Evolutionary conservation across 2,113 vertebrate genomes (phyloP), one percentile per base, ranked within the genome.

Genomic region (Sigmodon hispidus): DNA sequence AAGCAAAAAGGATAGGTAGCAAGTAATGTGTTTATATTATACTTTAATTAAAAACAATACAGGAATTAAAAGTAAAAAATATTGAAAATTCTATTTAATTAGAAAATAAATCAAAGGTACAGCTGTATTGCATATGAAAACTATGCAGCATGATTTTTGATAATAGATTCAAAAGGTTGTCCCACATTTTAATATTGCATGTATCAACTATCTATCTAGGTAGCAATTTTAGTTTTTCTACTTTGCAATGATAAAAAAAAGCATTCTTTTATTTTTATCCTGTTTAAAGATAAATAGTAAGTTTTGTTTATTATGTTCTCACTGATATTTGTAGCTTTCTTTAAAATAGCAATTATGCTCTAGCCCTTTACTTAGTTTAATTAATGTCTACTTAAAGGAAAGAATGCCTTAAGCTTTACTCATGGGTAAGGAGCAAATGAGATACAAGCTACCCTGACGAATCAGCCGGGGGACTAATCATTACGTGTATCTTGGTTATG

Each of bases 341-440:
- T 89, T 11, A 11, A 89, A 96, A 95, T 57, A 95, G 26, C 92
- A 98, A 97, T 96, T 98, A 96, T 90, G 93, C 87, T 97, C 65
- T 92, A 96, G 92, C 97, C 80, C 85, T 93, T 72, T 94, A 80
- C 63, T 97, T 97, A 96, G 79, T 29, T 97, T 98, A 98, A 98
- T 98, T 98, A 98, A 98, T 97, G 94, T 94, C 92, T 97, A 96
- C 92, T 97, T 97, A 96, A 96, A 97, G 86, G 73, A 97, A 97
- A 67, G 97, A 96, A 85, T 67, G 10, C 31, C 87, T 98, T 97
- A 73, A 95, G 83, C 70, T 96, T 97, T 97, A 96, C 52, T 95
- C 63, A 92, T 87, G 94, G 67, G 92, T 96, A 98, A 94, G 69
- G 90, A 97, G 84, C 11, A 92, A 96, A 57, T 40, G 59, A 95